Conservation (phyloP, 2,797 vertebrate genomes). For the Aeoliscus strigatus region DNA sequence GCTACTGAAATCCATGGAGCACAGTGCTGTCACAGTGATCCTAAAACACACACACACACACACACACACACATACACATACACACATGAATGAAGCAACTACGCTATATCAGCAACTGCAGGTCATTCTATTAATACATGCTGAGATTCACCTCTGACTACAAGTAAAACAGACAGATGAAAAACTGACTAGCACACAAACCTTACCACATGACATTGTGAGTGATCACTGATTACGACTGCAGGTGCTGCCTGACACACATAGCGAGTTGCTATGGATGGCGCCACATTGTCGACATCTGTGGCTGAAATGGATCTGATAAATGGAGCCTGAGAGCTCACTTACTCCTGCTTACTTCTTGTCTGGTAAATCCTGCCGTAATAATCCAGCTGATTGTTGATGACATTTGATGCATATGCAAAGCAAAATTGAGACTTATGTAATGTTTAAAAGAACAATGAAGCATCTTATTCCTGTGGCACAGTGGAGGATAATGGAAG, state of each 20-base stretch:
- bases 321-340: slow-evolving; percentile 12
- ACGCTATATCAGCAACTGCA: slow-evolving; percentile 4
- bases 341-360: background rate
- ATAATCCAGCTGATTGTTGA: background rate
- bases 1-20: slow-evolving; percentile 92
- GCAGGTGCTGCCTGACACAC: background rate
- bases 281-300: slow-evolving; percentile 38
- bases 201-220: background rate
- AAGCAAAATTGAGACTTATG: background rate
- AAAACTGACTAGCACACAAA: background rate
- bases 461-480: background rate
- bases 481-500: no score
- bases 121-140: background rate
- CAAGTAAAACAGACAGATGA: background rate
- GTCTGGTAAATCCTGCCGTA: slow-evolving; percentile 2
- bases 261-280: slow-evolving; percentile 15
- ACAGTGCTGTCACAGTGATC: slow-evolving; percentile 89
- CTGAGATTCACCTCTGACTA: background rate
- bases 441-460: background rate
- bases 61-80: slow-evolving; percentile 24
- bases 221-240: slow-evolving; percentile 2
- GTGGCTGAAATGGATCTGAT: slow-evolving; percentile 40
- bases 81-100: slow-evolving; percentile 4
- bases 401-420: background rate
- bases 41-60: slow-evolving; percentile 78